These are phyloP conservation scores for Gymnocephalus cernua DNA, from an alignment of 2,113 vertebrate genomes.

Conservation along the genomic window DNA sequence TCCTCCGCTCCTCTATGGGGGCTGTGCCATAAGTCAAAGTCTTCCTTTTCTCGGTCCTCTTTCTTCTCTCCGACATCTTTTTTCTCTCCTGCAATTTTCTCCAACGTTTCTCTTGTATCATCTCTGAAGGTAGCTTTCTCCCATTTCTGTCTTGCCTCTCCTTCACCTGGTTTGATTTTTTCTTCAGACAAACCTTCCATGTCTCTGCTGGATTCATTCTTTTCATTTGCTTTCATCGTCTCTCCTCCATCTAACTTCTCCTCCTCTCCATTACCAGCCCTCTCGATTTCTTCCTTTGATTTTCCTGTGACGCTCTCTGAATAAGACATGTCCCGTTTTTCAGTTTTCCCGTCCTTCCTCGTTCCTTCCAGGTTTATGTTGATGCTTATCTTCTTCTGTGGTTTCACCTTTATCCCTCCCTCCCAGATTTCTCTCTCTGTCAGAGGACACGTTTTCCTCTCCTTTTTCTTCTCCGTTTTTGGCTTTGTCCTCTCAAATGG, in stretches of 20 bases:
- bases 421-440: slow-evolving; percentile 73
- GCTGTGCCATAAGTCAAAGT: slow-evolving; percentile 45
- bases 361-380: slow-evolving; percentile 88
- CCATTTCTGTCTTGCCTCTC: not conserved
- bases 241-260: not conserved
- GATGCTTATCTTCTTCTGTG: slow-evolving; percentile 94
- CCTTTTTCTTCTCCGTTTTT: slow-evolving; percentile 49
- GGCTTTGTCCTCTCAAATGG: slow-evolving; percentile 36
- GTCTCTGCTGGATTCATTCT: slow-evolving; percentile 31
- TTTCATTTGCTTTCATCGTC: not conserved
- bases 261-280: not conserved
- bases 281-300: slow-evolving; percentile 4
- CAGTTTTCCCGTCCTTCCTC: slow-evolving; percentile 36
- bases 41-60: not conserved
- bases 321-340: not conserved
- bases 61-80: not conserved
- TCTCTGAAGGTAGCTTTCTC: slow-evolving; percentile 19
- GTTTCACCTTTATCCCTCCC: slow-evolving; percentile 80
- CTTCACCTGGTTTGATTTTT: slow-evolving; percentile 16
- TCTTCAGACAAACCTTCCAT: slow-evolving; percentile 37
- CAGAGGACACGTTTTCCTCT: slow-evolving; percentile 57
- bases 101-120: not conserved
- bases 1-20: slow-evolving; percentile 43
- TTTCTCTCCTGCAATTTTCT: not conserved
- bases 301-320: not conserved